These are phyloP conservation scores for Sorex araneus DNA, from an alignment of 2,113 vertebrate genomes.

Conservation along the genomic window DNA sequence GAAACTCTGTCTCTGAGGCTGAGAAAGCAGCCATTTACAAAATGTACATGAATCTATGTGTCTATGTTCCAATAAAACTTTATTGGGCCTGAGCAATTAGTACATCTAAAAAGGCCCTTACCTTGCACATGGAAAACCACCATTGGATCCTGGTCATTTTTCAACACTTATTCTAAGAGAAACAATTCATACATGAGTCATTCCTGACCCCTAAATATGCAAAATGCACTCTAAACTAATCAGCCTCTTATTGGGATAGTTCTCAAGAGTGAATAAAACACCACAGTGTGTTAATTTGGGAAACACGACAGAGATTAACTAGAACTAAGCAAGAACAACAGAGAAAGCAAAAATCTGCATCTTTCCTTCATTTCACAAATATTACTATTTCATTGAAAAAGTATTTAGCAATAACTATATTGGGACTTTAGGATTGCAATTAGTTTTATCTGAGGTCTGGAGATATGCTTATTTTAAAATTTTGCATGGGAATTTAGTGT, in stretches of 20 bases:
- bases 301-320: background rate
- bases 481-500: background rate
- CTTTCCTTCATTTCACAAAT: background rate
- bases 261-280: background rate
- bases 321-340: background rate
- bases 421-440: background rate
- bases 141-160: background rate
- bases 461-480: background rate
- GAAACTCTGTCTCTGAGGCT: background rate
- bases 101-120: too few relatives aligned
- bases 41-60: background rate
- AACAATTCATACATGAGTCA: rapidly evolving
- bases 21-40: background rate
- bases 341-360: rapidly evolving
- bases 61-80: background rate
- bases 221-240: background rate
- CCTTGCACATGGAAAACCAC: too few relatives aligned
- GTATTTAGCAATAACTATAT: background rate
- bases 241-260: background rate
- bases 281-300: background rate
- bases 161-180: background rate
- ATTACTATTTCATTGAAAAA: background rate
- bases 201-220: background rate
- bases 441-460: background rate
- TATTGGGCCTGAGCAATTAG: background rate